These are phyloP conservation scores for Protomyctophum bolini DNA, from an alignment of 2,113 vertebrate genomes.

Conservation along the genomic window DNA sequence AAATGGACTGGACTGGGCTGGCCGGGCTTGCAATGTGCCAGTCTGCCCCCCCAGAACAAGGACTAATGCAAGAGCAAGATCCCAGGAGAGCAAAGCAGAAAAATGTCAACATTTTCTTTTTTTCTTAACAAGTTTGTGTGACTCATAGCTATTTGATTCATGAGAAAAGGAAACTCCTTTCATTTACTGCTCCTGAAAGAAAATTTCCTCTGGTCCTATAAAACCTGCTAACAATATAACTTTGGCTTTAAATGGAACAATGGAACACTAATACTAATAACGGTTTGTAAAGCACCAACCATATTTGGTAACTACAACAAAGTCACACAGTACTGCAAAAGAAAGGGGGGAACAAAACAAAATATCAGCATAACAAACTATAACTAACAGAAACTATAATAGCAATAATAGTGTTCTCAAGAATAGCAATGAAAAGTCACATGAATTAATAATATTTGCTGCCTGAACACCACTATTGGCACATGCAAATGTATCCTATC, in stretches of 20 bases:
- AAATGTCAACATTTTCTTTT: conserved; percentile 19
- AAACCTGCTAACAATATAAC: neutral
- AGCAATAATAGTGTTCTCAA: no score
- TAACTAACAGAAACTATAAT: no score
- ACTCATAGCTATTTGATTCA: conserved; percentile 25
- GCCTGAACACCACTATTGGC: neutral
- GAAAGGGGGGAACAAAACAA: no score
- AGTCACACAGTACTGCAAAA: no score
- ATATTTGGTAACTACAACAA: no score
- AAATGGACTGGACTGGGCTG: conserved; percentile 21
- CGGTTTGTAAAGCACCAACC: no score
- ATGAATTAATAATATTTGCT: neutral
- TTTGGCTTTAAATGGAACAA: conserved; percentile 5
- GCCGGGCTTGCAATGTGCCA: conserved; percentile 4
- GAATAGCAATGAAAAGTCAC: no score
- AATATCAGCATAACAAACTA: no score
- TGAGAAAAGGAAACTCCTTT: conserved; percentile 9
- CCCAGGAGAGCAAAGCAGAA: conserved; percentile 4
- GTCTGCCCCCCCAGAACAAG: conserved; percentile 6
- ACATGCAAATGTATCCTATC: neutral
- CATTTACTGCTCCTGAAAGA: neutral
- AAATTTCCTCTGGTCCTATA: neutral
- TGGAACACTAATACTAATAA: neutral
- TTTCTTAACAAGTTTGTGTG: neutral
- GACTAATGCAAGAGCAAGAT: neutral